phyloP scores from a whole-genome alignment of 2,888 invertebrate species.

The Tiphia femorata region DNA sequence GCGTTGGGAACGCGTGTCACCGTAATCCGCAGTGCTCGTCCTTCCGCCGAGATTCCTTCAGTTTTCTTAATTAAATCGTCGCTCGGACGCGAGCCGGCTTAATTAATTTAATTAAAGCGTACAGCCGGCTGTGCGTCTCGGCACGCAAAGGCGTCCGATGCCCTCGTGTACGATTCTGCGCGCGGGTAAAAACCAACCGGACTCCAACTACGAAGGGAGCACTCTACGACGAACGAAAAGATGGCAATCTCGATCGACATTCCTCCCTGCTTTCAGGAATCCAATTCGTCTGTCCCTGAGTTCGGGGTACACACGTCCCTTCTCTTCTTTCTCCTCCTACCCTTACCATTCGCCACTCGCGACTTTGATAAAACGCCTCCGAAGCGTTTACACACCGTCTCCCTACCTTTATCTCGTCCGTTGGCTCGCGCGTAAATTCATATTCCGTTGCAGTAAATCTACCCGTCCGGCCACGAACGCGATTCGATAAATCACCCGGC shows the following conservation, averaged over 20 bases:
- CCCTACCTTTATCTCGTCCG: conserved; percentile 24
- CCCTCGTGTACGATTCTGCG: no score
- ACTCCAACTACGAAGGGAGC: no score
- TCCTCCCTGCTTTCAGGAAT: conserved; percentile 4
- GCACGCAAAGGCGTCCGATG: no score
- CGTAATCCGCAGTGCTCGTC: no score
- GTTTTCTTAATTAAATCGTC: conserved; percentile 24
- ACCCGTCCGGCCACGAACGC: no score
- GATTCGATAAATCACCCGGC: no score
- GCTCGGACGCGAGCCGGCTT: conserved; percentile 19
- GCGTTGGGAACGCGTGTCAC: no score
- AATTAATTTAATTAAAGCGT: conserved; percentile 45
- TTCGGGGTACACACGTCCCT: conserved; percentile 7
- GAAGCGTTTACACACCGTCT: conserved; percentile 12
- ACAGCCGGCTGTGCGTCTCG: no score
- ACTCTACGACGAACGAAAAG: not conserved
- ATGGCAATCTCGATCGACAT: conserved; percentile 10
- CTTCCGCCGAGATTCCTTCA: conserved; percentile 11
- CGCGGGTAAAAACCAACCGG: no score
- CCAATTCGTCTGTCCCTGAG: conserved; percentile 11
- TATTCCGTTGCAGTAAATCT: no score
- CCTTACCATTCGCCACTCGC: not conserved
- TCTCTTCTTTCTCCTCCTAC: conserved; percentile 6
- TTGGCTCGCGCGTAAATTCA: conserved; percentile 25
- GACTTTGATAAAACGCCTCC: conserved; percentile 26